These are phyloP conservation scores for Sarcoramphus papa DNA, from an alignment of 2,797 vertebrate genomes.

Conservation along the genomic window DNA sequence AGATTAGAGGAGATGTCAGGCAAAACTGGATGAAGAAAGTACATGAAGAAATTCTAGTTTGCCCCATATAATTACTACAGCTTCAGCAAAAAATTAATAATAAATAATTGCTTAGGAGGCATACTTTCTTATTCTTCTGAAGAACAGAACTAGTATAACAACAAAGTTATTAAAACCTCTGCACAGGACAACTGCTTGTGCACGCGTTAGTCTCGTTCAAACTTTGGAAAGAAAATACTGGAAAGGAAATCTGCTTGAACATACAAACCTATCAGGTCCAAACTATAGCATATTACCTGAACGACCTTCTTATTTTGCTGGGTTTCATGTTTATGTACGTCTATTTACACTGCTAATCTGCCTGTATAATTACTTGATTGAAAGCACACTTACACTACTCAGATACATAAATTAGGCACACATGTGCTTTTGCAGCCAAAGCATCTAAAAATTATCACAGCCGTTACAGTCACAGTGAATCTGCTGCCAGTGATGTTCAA, in stretches of 20 bases:
- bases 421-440: constrained; percentile 37
- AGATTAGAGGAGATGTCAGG: neutral
- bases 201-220: neutral
- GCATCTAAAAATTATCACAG: constrained; percentile 33
- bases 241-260: neutral
- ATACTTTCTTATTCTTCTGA: neutral
- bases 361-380: constrained; percentile 34
- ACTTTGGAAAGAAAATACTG: neutral
- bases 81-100: neutral
- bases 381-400: neutral
- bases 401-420: neutral
- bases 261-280: neutral
- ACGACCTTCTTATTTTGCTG: neutral
- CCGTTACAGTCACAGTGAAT: neutral
- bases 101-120: neutral
- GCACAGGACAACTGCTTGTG: neutral
- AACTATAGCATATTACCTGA: neutral
- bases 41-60: neutral
- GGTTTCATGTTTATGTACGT: neutral
- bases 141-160: neutral
- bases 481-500: constrained; percentile 41
- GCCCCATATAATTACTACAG: neutral
- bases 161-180: neutral
- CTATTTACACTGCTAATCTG: constrained; percentile 17
- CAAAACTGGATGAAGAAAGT: neutral